Evolutionary conservation across 1,140 invertebrate genomes (phyloP), one percentile per base, ranked within the genome.

Genomic region (Zaprionus lachaisei): DNA sequence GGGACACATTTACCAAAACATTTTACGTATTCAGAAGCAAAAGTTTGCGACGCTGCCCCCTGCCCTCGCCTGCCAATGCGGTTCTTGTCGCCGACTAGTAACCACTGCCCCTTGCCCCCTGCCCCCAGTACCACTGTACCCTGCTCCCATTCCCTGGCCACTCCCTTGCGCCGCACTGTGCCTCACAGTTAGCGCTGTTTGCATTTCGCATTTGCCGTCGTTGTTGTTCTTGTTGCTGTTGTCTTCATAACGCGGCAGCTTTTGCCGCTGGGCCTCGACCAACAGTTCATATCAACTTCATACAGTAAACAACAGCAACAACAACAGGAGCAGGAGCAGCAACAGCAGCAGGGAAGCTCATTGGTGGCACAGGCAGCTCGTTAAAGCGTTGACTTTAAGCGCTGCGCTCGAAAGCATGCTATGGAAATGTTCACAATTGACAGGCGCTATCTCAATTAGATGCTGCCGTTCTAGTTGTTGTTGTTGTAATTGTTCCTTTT

Each of bases 1-100:
- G 85, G 85, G 85, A 89, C 78, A 89, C 85, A 89, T 89, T 89
- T 89, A 89, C 79, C 81, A 87, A 87, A 87, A 83, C 81, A 90
- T 89, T 90, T 89, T 89, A 84, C 84, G 85, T 89, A 89, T 89
- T 89, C 85, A 90, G 85, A 71, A 68, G 74, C 58, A 80, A 89
- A 89, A 82, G 83, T 89, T 87, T 77, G 77, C 72, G n/a, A 56
- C 37, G 49, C 49, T 56, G 22, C 41, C 47, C 17, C 47, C 49
- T 51, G 7, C 6, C 7, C 3, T 24, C 26, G 34, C 26, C 47
- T 82, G 77, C 63, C 73, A 72, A 75, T 79, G 79, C 71, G 72
- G 67, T 80, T 83, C 70, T 77, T 78, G 70, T 70, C 77, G 60
- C 57, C 62, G 67, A 68, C 61, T 44, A 65, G 49, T 72, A 56